These are phyloP conservation scores for Macropus fuliginosus DNA, from an alignment of 2,797 vertebrate species.

Conservation along the genomic window DNA sequence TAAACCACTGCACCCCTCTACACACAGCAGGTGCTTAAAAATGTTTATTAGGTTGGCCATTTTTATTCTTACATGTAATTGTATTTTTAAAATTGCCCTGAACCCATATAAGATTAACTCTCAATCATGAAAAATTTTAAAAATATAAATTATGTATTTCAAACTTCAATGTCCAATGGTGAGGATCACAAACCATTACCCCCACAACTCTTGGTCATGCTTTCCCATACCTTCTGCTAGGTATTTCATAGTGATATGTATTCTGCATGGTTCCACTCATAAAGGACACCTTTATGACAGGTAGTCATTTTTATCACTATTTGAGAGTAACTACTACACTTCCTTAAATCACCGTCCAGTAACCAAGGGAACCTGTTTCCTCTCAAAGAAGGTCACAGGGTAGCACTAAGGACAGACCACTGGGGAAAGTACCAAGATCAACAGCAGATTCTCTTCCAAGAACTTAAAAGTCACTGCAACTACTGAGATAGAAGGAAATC, in stretches of 20 bases:
- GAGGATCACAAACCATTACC: background rate
- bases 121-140: background rate
- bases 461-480: background rate
- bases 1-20: background rate
- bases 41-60: background rate
- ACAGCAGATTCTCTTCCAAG: background rate
- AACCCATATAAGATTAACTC: background rate
- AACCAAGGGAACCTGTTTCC: background rate
- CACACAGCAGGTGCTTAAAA: background rate
- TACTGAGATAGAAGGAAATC: background rate
- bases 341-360: background rate
- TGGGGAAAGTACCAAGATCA: background rate
- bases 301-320: background rate
- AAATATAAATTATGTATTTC: background rate
- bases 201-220: background rate
- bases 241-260: background rate
- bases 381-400: background rate
- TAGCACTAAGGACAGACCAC: background rate
- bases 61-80: background rate
- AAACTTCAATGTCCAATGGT: background rate
- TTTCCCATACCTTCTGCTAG: background rate
- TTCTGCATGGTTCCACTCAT: background rate
- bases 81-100: background rate
- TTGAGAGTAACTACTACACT: background rate
- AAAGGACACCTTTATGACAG: background rate